A percentile compares a stretch with the other conserved stretches of the same genome.
Conservation (phyloP, 2,888 invertebrate genomes). For the Strigamia transsilvanica region DNA sequence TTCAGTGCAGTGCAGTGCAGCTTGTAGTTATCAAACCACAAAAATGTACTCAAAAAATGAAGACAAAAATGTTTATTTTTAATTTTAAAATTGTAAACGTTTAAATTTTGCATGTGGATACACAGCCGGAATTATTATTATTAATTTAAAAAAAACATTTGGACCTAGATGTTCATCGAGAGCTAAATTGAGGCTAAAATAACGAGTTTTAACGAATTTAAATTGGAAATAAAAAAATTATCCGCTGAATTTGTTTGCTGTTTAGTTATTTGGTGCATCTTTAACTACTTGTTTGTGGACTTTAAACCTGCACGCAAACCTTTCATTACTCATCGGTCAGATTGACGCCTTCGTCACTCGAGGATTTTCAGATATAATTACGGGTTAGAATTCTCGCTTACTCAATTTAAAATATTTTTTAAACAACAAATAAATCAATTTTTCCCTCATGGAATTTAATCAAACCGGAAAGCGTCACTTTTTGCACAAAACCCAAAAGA, state of each 20-base stretch:
- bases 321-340: conserved; percentile 34
- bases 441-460: neutral
- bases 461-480: neutral
- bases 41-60: too few species aligned
- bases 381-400: neutral
- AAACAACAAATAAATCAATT: neutral
- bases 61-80: too few species aligned
- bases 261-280: neutral
- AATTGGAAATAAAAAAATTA: neutral
- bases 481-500: neutral
- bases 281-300: conserved; percentile 5
- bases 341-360: conserved; percentile 31
- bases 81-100: neutral
- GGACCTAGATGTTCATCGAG: neutral
- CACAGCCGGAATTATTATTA: too few species aligned
- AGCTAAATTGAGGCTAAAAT: too few species aligned
- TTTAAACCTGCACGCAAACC: conserved; percentile 35
- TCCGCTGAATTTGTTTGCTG: neutral
- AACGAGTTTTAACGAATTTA: neutral
- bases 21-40: too few species aligned
- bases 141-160: neutral
- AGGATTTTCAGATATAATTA: conserved; percentile 29
- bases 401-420: neutral
- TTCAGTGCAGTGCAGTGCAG: too few species aligned
- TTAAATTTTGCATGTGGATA: too few species aligned